phyloP scores from a whole-genome alignment of 2,888 invertebrate genomes.

The Biston stratarius region DNA sequence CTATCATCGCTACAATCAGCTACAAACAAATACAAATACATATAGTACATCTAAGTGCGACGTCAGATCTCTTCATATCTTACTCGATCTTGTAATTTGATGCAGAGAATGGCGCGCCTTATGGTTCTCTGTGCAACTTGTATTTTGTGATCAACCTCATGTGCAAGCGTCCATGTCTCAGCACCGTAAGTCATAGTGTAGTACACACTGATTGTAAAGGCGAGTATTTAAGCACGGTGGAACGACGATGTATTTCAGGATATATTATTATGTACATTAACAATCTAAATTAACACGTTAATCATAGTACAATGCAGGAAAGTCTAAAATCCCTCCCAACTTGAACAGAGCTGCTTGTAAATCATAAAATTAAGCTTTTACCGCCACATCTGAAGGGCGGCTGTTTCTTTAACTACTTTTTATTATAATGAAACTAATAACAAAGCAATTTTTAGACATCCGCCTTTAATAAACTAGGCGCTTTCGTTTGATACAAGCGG shows the following conservation, averaged over 20 bases:
- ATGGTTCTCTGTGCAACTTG: no score
- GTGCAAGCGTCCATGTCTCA: no score
- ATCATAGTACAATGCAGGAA: constrained; percentile 17
- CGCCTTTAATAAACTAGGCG: constrained; percentile 39
- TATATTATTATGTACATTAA: background rate
- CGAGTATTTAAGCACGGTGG: no score
- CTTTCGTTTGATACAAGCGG: constrained; percentile 15
- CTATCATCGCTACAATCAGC: no score
- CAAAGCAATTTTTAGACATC: constrained; percentile 66
- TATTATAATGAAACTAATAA: constrained; percentile 60
- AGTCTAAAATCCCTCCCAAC: constrained; percentile 5
- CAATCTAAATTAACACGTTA: constrained; percentile 2
- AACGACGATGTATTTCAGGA: background rate
- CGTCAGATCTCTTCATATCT: no score
- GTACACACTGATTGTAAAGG: no score
- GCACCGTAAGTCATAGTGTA: no score
- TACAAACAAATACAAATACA: no score
- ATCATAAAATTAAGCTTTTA: constrained; percentile 67
- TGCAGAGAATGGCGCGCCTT: no score
- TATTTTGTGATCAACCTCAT: no score
- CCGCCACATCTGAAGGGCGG: constrained; percentile 61
- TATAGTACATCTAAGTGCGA: no score
- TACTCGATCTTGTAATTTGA: no score
- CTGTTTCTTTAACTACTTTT: constrained; percentile 50
- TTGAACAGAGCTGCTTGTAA: constrained; percentile 50